Conservation (phyloP, 2,113 vertebrate species). For the Asarcornis scutulata region DNA sequence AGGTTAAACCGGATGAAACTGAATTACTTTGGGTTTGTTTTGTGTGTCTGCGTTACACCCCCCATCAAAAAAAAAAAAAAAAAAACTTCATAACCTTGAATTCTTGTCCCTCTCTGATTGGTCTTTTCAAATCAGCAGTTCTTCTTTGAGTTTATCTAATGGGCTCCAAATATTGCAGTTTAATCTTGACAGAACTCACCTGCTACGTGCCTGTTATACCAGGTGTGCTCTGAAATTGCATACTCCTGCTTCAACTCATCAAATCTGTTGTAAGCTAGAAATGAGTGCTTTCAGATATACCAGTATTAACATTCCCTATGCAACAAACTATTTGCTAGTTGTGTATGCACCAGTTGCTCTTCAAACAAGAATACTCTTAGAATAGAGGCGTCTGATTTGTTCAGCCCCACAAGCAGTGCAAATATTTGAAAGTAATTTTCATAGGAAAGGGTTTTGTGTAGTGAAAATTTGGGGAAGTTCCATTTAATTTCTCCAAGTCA, state of each 20-base stretch:
- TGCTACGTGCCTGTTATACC: not conserved
- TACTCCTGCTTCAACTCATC: not conserved
- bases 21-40: slow-evolving; percentile 53
- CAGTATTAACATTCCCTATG: not conserved
- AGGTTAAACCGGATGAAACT: slow-evolving; percentile 65
- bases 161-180: not conserved
- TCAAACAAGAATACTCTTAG: not conserved
- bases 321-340: not conserved
- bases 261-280: not conserved
- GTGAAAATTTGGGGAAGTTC: not conserved
- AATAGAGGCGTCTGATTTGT: not conserved
- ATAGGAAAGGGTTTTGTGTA: not conserved
- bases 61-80: slow-evolving; percentile 11
- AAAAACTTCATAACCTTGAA: not conserved
- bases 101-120: not conserved
- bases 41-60: not conserved
- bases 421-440: not conserved
- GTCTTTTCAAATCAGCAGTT: not conserved
- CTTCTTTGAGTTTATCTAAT: not conserved
- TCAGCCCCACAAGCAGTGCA: not conserved
- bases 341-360: not conserved
- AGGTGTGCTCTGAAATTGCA: not conserved
- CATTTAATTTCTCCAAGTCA: not conserved
- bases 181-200: not conserved
- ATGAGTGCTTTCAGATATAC: not conserved